Conservation (phyloP, 2,888 invertebrate genomes). For the Seira ritae region DNA sequence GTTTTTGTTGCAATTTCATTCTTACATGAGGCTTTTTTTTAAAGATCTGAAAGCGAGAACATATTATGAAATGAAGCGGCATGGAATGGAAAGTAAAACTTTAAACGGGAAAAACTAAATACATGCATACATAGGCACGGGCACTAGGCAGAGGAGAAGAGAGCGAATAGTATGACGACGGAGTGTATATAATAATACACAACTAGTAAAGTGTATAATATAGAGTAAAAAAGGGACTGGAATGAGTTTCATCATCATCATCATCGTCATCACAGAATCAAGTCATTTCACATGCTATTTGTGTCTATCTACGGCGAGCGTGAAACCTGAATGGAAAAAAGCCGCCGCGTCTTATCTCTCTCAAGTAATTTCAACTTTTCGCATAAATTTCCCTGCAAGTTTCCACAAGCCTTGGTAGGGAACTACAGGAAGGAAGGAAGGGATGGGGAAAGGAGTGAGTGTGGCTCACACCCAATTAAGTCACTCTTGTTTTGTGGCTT, state of each 20-base stretch:
- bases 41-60: constrained; percentile 33
- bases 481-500: constrained; percentile 73
- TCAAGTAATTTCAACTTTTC: constrained; percentile 73
- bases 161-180: constrained; percentile 36
- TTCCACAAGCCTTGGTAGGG: constrained; percentile 49
- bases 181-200: constrained; percentile 48
- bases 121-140: background rate
- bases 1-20: constrained; percentile 22
- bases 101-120: background rate
- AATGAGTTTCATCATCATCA: constrained; percentile 65
- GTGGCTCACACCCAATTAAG: constrained; percentile 73
- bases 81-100: constrained; percentile 6
- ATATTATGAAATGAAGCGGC: constrained; percentile 26
- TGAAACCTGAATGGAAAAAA: constrained; percentile 69
- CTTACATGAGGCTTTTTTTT: constrained; percentile 40
- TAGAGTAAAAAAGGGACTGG: constrained; percentile 46
- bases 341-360: constrained; percentile 73
- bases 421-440: too few relatives aligned
- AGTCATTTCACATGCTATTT: constrained; percentile 70
- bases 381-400: constrained; percentile 72
- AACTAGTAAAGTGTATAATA: constrained; percentile 29
- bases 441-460: constrained; percentile 45
- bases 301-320: constrained; percentile 61
- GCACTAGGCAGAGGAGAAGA: constrained; percentile 25
- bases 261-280: too few relatives aligned